Evolutionary conservation across 2,797 vertebrate species (phyloP), one percentile per base, ranked within the genome.

Genomic region (Lagodon rhomboides): DNA sequence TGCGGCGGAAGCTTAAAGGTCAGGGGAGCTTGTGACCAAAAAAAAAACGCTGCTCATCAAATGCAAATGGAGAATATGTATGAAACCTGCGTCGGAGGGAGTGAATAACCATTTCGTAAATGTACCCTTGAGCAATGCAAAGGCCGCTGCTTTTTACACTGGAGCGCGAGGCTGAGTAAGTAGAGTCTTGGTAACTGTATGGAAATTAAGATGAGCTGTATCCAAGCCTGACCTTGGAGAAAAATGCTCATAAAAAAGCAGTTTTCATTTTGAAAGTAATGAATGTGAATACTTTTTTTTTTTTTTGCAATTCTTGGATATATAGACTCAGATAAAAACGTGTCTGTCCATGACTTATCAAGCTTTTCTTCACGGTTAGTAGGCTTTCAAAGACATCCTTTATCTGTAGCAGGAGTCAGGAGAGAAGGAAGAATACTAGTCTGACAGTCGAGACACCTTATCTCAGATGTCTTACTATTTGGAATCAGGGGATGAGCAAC

Each of bases 81-180:
- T 67, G 80, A 84, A 77, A 74, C 30, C 23, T 38, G 77, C 30
- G 77, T 86, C 77, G 82, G 83, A 82, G 70, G 77, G 55, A 61
- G 60, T 1, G 62, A 86, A 68, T 43, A 77, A 77, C 47, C 49
- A 9, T 68, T 58, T 68, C 4, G 22, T 72, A 67, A 77, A 80
- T 18, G 73, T 79, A 75, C 85, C 88, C 77, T 83, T 87, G 73
- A 89, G 89, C 85, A 90, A 88, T 43, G 75, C 71, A 75, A 84
- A 85, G n/a, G 23, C 12, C 20, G 30, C 17, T 1, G 49, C 41
- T 70, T 75, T 75, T 75, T 72, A 25, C 25, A 27, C 43, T 1
- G 27, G 44, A 41, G 51, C 56, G 18, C 38, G 1, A 11, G 16
- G 25, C 50, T 54, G 60, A 30, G 51, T 18, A 3, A 16, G 43